Evolutionary conservation across 35 echinoderm and acorn worm species (phyloP).

Genomic region (Apostichopus japonicus): DNA sequence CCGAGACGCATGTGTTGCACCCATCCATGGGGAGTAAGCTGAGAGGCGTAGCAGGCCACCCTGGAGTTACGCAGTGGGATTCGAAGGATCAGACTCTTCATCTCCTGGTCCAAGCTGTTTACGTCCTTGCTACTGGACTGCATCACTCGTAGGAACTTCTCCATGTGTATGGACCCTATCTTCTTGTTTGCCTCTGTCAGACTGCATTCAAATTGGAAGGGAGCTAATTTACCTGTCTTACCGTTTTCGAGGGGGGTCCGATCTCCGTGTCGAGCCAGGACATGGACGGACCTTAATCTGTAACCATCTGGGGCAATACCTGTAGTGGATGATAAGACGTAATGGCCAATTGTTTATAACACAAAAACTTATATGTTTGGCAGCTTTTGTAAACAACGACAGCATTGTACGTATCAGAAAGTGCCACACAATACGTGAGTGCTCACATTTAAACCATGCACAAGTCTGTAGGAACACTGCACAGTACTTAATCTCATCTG

Average conservation of each 20-base stretch:
- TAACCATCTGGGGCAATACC: conserved; percentile 1
- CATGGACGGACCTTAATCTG: conserved; percentile 4
- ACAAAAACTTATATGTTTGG: background rate
- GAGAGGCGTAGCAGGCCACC: background rate
- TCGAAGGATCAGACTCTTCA: background rate
- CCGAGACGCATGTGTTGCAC: conserved; percentile 50
- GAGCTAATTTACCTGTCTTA: conserved; percentile 34
- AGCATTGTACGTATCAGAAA: too few relatives aligned
- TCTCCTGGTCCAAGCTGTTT: background rate
- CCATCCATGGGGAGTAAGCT: conserved; percentile 42
- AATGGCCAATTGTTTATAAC: background rate
- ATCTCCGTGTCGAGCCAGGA: conserved; percentile 48
- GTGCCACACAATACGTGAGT: too few relatives aligned
- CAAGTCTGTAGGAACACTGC: too few relatives aligned
- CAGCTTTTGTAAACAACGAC: too few relatives aligned
- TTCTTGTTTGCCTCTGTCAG: conserved; percentile 34
- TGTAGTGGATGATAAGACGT: background rate
- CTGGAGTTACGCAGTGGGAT: background rate
- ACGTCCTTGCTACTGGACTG: background rate
- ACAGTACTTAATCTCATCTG: too few relatives aligned
- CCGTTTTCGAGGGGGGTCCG: conserved; percentile 20
- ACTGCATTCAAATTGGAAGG: conserved; percentile 34
- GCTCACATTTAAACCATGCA: too few relatives aligned
- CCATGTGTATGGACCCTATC: conserved; percentile 40
- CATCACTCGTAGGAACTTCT: conserved; percentile 1